phyloP scores from a whole-genome alignment of 2,113 vertebrate genomes.

The Vulpes ferrilata region DNA sequence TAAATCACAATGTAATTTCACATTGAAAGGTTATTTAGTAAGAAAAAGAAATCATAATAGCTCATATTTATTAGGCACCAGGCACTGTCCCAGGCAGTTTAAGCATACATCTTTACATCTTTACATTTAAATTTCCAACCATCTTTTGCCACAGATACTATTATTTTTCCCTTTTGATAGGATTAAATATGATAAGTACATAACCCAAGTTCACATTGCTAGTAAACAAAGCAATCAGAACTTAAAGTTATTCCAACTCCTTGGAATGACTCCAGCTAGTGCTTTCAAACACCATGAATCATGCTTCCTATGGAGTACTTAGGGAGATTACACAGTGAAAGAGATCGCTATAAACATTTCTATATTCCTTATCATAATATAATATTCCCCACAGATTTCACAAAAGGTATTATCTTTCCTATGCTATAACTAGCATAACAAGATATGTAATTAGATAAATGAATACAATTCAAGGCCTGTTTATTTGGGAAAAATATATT shows the following conservation, averaged over 20 bases:
- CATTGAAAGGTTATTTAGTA: background rate
- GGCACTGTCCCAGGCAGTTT: background rate
- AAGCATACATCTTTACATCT: background rate
- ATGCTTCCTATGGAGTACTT: background rate
- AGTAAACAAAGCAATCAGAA: conserved; percentile 1
- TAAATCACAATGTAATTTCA: conserved; percentile 36
- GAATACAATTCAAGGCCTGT: background rate
- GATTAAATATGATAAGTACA: conserved; percentile 11
- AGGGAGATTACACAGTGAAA: background rate
- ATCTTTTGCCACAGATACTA: background rate
- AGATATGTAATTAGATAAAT: conserved; percentile 33
- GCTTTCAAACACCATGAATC: background rate
- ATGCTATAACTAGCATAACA: background rate
- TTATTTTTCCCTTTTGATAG: background rate
- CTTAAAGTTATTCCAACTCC: background rate
- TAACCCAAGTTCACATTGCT: background rate
- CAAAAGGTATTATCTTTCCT: conserved; percentile 3
- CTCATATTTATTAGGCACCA: background rate
- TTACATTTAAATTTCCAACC: conserved; percentile 5
- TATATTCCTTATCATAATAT: background rate
- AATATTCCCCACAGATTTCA: conserved; percentile 26
- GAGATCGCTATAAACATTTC: background rate
- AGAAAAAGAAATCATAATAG: background rate
- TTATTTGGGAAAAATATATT: conserved; percentile 50
- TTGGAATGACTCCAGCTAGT: background rate